Conservation (phyloP, 2,797 vertebrate genomes). For the Anguilla megastoma region DNA sequence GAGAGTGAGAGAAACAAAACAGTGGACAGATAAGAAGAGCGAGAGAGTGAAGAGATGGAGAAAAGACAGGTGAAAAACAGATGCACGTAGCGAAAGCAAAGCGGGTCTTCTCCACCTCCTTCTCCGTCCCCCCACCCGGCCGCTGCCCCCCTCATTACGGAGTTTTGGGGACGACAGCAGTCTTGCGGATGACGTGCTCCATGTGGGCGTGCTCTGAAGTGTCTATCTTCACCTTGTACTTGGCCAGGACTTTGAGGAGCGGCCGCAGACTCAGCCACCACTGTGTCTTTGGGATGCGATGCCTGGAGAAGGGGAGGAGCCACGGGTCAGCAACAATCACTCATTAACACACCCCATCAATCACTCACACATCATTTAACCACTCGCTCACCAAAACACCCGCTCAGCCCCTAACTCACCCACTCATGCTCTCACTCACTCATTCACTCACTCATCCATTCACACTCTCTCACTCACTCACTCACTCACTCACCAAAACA, state of each 20-base stretch:
- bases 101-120: not conserved
- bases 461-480: not conserved
- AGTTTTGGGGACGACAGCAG: conserved; percentile 32
- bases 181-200: conserved; percentile 81
- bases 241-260: conserved; percentile 87
- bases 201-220: conserved; percentile 70
- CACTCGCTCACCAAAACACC: not conserved
- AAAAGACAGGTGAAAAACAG: not conserved
- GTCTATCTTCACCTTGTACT: conserved; percentile 81
- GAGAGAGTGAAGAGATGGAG: not conserved
- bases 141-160: not conserved
- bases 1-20: not conserved
- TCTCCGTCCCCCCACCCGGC: not conserved
- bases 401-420: conserved; percentile 41
- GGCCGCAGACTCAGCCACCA: conserved; percentile 89
- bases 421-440: not conserved
- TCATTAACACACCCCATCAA: not conserved
- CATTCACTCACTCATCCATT: no score
- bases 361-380: not conserved
- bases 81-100: not conserved
- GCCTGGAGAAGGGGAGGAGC: conserved; percentile 62
- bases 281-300: conserved; percentile 82
- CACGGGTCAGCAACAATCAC: not conserved
- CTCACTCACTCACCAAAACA: not conserved
- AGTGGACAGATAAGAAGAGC: not conserved